Evolutionary conservation across 2,888 invertebrate genomes (phyloP).

Genomic region (Stegana nigrithorax): DNA sequence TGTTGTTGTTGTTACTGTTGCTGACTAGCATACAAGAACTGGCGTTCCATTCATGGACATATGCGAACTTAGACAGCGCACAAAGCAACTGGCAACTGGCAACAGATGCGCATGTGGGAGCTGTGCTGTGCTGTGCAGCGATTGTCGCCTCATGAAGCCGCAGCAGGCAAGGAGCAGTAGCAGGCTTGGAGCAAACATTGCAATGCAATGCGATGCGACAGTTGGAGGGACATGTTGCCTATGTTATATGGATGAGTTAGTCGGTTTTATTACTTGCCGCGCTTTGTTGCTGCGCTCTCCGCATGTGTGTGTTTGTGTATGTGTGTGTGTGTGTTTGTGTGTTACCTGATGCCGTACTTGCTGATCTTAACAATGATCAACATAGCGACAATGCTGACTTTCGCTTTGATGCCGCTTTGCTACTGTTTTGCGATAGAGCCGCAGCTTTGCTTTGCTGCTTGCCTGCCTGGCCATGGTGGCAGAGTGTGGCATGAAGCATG

Average conservation of each 20-base stretch:
- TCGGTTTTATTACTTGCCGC: no score
- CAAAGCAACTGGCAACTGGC: background rate
- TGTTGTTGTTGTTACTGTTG: constrained; percentile 8
- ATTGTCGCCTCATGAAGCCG: background rate
- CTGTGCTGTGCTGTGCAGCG: background rate
- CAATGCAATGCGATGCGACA: background rate
- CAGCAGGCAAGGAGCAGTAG: background rate
- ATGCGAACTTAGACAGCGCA: background rate
- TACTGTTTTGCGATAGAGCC: background rate
- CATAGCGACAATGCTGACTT: constrained; percentile 22
- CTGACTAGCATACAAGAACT: no score
- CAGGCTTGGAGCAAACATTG: background rate
- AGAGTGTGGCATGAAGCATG: no score
- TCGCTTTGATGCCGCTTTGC: constrained; percentile 4
- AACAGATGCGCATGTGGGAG: constrained; percentile 9
- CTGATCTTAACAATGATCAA: constrained; percentile 17
- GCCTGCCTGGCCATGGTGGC: no score
- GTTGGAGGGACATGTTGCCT: background rate
- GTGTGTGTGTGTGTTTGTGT: constrained; percentile 3
- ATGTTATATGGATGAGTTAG: background rate
- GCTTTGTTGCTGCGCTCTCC: no score
- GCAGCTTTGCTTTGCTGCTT: background rate
- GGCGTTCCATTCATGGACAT: constrained; percentile 15
- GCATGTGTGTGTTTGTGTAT: background rate
- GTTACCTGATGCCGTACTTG: background rate